phyloP scores from a whole-genome alignment of 2,113 vertebrate species.

The Lasiurus cinereus region DNA sequence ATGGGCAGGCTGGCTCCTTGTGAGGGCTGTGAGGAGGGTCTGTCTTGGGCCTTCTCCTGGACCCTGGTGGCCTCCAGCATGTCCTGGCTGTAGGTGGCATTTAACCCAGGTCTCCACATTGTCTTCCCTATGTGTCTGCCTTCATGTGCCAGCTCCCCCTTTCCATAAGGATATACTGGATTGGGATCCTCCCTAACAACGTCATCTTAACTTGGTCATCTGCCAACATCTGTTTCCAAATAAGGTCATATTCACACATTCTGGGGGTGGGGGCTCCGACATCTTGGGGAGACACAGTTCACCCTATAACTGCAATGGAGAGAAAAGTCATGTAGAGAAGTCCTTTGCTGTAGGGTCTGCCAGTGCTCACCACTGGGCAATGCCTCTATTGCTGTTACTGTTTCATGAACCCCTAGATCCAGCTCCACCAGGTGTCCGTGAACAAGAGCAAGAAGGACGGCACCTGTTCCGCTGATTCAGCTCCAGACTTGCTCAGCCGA shows the following conservation, averaged over 20 bases:
- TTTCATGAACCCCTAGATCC: accelerated
- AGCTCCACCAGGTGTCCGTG: accelerated
- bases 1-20: accelerated
- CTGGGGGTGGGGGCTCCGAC: neutral
- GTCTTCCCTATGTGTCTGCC: neutral
- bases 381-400: accelerated
- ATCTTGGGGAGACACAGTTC: neutral
- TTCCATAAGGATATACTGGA: neutral
- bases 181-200: neutral
- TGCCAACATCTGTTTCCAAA: neutral
- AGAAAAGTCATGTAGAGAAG: neutral
- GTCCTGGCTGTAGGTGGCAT: neutral
- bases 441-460: accelerated
- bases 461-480: accelerated
- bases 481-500: accelerated
- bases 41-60: neutral
- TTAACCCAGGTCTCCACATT: neutral
- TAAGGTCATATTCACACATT: neutral
- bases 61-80: neutral
- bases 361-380: accelerated
- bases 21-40: neutral
- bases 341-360: neutral
- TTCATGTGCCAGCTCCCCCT: neutral
- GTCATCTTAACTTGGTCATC: too few species aligned
- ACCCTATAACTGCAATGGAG: too few species aligned